Evolutionary conservation across 2,797 vertebrate species (phyloP).

Genomic region (Paratrypauchen microcephalus): DNA sequence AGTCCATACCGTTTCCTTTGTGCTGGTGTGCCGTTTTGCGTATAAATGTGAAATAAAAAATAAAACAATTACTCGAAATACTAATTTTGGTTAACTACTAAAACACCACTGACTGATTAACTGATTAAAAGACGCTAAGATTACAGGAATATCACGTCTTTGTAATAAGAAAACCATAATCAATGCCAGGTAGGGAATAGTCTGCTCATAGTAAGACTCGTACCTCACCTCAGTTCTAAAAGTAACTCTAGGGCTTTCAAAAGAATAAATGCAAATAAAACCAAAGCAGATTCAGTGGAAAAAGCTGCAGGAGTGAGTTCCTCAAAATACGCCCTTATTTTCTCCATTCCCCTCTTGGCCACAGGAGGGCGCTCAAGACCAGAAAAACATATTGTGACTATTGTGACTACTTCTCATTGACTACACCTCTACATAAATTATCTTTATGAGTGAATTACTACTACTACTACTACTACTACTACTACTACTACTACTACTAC

Average conservation of each 20-base stretch:
- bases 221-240: neutral
- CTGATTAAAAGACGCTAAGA: no score
- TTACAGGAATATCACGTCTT: neutral
- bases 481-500: no score
- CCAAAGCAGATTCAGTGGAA: constrained; percentile 1
- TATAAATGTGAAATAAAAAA: no score
- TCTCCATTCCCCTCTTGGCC: constrained; percentile 14
- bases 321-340: neutral
- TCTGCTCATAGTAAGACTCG: neutral
- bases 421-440: neutral
- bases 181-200: neutral
- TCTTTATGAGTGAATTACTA: neutral
- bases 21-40: no score
- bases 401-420: neutral
- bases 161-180: neutral
- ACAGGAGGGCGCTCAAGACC: constrained; percentile 48
- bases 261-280: neutral
- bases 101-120: neutral
- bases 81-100: no score
- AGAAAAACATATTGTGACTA: neutral
- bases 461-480: no score
- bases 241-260: neutral
- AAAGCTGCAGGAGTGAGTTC: neutral
- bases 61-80: no score
- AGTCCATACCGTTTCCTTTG: no score